Evolutionary conservation across 2,888 invertebrate species (phyloP), one percentile per base, ranked within the genome.

Genomic region (Orthosia cruda): DNA sequence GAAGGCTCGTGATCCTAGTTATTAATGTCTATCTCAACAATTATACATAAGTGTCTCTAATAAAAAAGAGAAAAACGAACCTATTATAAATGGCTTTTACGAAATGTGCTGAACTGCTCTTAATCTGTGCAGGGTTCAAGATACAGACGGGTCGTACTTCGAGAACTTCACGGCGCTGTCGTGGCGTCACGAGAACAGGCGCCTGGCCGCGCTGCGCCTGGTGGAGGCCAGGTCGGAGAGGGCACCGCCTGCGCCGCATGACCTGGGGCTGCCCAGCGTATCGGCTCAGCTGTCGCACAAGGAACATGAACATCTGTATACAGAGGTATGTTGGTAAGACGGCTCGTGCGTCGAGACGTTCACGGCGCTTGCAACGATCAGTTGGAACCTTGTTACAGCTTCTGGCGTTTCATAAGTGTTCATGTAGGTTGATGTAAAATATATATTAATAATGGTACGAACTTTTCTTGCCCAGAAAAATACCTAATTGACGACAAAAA

Each of bases 121-220:
- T 23, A 40, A 40, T 23, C 65, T 55, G 40, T 76, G 0, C 97
- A 99, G 99, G 87, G 99, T 99, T 20, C 99, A 99, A 97, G 99
- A 99, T 89, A 98, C 99, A 50, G 99, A 99, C 93, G 98, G 98
- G 13, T 98, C 98, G 73, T 99, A 99, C 96, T 99, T 99, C 95
- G 99, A 99, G 95, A 99, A 98, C 93, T 99, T 99, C 97, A 99
- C 99, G 23, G 98, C 99, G 45, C 95, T 99, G 86, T 98, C 99
- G 64, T 99, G 99, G 99, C 98, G 99, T 91, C 98, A 99, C 90
- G 98, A 99, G 94, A 99, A 99, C 95, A 97, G 99, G 84, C 97
- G 99, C 52, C 97, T 99, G 88, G 98, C 98, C 84, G 98, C 98
- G 2, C 97, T 98, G 84, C 97, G 98, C 89, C 97, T 98, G 89